These are phyloP conservation scores for Lucinisca nassula DNA, from an alignment of 2,888 invertebrate species.

Conservation along the genomic window DNA sequence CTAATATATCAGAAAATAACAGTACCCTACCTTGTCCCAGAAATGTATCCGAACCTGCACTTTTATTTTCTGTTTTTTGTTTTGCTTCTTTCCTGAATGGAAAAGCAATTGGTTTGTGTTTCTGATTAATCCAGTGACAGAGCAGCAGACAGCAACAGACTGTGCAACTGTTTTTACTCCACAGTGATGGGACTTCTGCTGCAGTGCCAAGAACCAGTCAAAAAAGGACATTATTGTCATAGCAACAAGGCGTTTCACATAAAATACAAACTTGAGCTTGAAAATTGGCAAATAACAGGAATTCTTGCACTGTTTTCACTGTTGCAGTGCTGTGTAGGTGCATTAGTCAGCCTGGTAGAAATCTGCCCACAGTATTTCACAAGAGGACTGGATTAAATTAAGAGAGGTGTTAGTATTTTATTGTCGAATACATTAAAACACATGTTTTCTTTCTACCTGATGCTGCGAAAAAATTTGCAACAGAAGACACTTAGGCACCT, in stretches of 20 bases:
- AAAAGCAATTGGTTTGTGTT: neutral
- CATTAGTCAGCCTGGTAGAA: neutral
- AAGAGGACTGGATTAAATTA: neutral
- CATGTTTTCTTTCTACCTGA: neutral
- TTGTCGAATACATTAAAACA: neutral
- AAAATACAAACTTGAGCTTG: conserved; percentile 6
- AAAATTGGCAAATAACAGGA: conserved; percentile 8
- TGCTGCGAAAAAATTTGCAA: neutral
- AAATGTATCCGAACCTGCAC: too few species aligned
- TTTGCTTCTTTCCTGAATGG: neutral
- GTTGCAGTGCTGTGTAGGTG: neutral
- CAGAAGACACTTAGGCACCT: too few species aligned
- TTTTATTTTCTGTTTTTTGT: neutral
- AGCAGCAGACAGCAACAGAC: neutral
- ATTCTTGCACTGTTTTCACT: conserved; percentile 12
- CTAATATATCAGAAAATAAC: too few species aligned
- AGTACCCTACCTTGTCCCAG: too few species aligned
- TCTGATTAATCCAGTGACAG: too few species aligned
- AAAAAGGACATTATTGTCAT: conserved; percentile 16
- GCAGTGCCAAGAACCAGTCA: neutral
- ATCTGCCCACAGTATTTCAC: neutral
- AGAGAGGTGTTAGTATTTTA: conserved; percentile 2
- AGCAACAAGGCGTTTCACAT: conserved; percentile 16
- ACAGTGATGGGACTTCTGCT: neutral
- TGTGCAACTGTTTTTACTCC: neutral